Conservation (phyloP, 2,797 vertebrate genomes). For the Phoeniculus purpureus region DNA sequence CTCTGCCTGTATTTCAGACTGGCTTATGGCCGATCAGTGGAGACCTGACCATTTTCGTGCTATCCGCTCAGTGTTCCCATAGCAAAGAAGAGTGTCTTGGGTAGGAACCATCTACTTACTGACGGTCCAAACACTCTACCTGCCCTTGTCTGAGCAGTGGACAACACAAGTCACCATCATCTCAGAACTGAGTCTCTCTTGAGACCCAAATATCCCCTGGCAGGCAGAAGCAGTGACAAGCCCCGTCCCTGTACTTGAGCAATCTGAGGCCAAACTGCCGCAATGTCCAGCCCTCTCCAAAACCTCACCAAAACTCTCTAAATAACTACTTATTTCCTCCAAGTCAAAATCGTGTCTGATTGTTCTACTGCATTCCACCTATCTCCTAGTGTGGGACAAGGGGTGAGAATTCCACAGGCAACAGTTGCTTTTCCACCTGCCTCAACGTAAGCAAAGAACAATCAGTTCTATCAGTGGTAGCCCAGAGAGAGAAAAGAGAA, state of each 20-base stretch:
- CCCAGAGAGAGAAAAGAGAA: not conserved
- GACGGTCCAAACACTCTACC: not conserved
- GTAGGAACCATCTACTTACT: not conserved
- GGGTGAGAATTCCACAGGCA: not conserved
- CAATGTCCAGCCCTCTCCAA: not conserved
- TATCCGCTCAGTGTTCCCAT: not conserved
- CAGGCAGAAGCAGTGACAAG: not conserved
- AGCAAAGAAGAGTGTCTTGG: not conserved
- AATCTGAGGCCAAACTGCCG: not conserved
- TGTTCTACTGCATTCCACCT: not conserved
- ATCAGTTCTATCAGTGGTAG: not conserved
- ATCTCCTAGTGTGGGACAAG: not conserved
- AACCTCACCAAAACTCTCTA: not conserved
- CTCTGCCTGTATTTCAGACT: slow-evolving; percentile 11
- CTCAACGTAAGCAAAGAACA: not conserved
- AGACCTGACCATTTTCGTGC: not conserved
- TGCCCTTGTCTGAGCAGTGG: not conserved
- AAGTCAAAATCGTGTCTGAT: not conserved
- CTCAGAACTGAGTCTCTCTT: not conserved
- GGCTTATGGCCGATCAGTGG: not conserved
- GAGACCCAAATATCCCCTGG: not conserved
- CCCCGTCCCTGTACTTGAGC: not conserved
- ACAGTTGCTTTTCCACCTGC: not conserved
- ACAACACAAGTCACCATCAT: not conserved
- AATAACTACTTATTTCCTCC: not conserved